These are phyloP conservation scores for Macroramphosus scolopax DNA, from an alignment of 2,797 vertebrate genomes.

Conservation along the genomic window DNA sequence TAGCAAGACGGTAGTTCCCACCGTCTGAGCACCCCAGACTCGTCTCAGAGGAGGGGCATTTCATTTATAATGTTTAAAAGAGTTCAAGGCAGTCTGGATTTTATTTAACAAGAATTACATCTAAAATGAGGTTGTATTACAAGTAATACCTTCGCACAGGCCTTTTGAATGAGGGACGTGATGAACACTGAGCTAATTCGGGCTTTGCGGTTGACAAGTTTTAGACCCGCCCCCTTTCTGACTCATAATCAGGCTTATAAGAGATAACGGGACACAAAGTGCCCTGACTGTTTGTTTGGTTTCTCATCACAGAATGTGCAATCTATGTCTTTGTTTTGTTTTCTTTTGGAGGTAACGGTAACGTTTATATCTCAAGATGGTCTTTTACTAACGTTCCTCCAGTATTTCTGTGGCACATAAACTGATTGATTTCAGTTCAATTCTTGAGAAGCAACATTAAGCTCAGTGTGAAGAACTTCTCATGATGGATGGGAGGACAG, in stretches of 20 bases:
- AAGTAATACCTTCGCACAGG: not conserved
- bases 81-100: not conserved
- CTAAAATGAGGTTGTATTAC: not conserved
- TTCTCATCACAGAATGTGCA: conserved; percentile 82
- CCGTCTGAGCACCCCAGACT: too few species aligned
- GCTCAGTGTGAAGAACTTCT: conserved; percentile 20
- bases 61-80: not conserved
- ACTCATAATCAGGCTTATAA: conserved; percentile 8
- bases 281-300: conserved; percentile 15
- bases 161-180: conserved; percentile 7
- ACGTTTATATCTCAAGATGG: too few species aligned
- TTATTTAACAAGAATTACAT: not conserved
- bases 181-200: conserved; percentile 19
- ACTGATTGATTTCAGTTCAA: conserved; percentile 38
- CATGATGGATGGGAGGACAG: conserved; percentile 7
- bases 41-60: not conserved
- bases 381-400: conserved; percentile 42
- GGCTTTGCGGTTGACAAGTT: conserved; percentile 6
- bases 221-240: not conserved
- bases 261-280: conserved; percentile 20
- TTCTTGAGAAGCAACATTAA: conserved; percentile 25
- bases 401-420: conserved; percentile 76
- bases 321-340: conserved; percentile 75
- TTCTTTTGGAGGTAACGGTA: conserved; percentile 71
- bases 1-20: too few species aligned